phyloP scores from a whole-genome alignment of 2,797 vertebrate genomes.

The Carapus acus region DNA sequence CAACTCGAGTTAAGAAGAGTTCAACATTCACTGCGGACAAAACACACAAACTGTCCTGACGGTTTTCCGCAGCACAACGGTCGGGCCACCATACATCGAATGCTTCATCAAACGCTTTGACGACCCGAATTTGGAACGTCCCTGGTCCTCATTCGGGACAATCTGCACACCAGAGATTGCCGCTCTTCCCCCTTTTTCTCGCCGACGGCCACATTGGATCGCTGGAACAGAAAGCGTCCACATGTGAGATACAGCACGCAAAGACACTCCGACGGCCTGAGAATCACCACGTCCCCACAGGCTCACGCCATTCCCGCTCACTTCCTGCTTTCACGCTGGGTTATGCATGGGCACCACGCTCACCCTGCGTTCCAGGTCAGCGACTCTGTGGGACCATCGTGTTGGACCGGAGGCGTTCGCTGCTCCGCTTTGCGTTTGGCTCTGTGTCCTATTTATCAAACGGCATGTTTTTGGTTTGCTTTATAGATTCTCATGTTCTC shows the following conservation, averaged over 20 bases:
- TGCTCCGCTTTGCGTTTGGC: conserved; percentile 14
- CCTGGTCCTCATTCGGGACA: no score
- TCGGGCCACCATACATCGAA: no score
- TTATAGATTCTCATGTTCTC: conserved; percentile 43
- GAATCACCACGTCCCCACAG: conserved; percentile 58
- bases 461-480: conserved; percentile 9
- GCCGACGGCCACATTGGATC: conserved; percentile 48
- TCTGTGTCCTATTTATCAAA: conserved; percentile 10
- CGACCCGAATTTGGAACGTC: no score
- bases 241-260: conserved; percentile 58
- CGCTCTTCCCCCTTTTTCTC: conserved; percentile 45
- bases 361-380: conserved; percentile 11
- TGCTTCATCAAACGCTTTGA: conserved; percentile 5
- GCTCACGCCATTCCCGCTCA: conserved; percentile 47
- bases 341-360: conserved; percentile 39
- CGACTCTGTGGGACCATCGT: conserved; percentile 33
- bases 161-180: no score
- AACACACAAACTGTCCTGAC: no score
- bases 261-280: conserved; percentile 56
- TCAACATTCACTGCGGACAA: no score
- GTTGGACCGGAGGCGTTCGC: neutral
- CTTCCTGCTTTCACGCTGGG: conserved; percentile 62
- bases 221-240: conserved; percentile 56
- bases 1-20: no score
- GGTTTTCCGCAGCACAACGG: no score